phyloP scores from a whole-genome alignment of 2,797 vertebrate genomes.

The Lacerta viridis region DNA sequence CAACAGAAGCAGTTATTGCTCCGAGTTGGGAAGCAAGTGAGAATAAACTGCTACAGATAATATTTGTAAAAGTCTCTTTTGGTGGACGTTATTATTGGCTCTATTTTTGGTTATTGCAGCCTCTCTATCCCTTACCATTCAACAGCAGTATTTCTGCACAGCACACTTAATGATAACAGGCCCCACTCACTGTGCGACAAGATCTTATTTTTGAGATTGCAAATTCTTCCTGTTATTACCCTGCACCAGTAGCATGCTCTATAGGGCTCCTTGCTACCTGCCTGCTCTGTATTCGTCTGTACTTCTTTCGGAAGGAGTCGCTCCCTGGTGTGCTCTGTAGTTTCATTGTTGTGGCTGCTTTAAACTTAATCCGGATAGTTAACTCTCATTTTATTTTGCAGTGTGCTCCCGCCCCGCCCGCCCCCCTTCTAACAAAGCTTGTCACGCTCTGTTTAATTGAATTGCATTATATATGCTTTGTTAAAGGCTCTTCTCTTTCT shows the following conservation, averaged over 20 bases:
- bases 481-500: not conserved
- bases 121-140: not conserved
- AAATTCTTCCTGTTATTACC: not conserved
- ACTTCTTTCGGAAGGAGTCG: not conserved
- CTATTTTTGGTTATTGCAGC: not conserved
- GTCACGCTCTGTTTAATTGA: constrained; percentile 42
- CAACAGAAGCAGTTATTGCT: not conserved
- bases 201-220: not conserved
- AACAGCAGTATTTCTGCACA: not conserved
- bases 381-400: constrained; percentile 29
- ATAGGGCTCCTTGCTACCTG: not conserved
- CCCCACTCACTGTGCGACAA: not conserved
- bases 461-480: constrained; percentile 17
- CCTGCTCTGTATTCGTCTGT: not conserved
- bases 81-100: not conserved
- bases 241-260: too few species aligned
- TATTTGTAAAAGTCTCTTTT: not conserved
- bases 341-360: constrained; percentile 10
- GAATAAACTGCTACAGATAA: not conserved
- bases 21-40: too few species aligned
- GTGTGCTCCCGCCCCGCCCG: not conserved
- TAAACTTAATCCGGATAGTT: constrained; percentile 26
- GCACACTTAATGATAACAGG: not conserved
- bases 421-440: constrained; percentile 7
- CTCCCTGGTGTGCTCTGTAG: not conserved